Percentiles rank a stretch among this genome's conserved stretches.
Evolutionary conservation across 2,888 invertebrate genomes (phyloP).

Genomic region (Lasioglossum vierecki): DNA sequence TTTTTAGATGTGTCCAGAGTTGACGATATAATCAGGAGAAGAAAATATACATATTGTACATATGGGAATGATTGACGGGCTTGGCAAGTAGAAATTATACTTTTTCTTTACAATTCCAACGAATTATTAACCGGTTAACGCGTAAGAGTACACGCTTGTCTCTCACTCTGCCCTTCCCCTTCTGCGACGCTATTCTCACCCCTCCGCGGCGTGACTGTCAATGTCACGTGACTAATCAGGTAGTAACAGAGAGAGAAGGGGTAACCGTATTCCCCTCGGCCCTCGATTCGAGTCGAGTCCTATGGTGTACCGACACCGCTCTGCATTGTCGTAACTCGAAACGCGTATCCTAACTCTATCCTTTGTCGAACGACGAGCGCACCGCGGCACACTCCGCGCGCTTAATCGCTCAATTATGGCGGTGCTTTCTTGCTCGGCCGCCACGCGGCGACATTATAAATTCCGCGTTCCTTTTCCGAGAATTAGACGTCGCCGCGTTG

Average conservation of each 20-base stretch:
- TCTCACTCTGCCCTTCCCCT: too few species aligned
- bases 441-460: constrained; percentile 43
- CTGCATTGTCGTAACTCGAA: background rate
- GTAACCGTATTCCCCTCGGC: background rate
- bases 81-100: background rate
- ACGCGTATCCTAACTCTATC: background rate
- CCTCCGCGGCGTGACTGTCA: too few species aligned
- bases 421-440: constrained; percentile 33
- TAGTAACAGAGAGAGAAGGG: background rate
- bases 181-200: too few species aligned
- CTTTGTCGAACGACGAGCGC: background rate
- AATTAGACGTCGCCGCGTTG: constrained; percentile 40
- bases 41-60: background rate
- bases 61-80: background rate
- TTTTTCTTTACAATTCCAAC: background rate
- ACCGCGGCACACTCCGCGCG: constrained; percentile 1
- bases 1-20: background rate
- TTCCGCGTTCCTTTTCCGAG: constrained; percentile 44
- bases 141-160: too few species aligned
- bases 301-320: background rate
- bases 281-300: background rate
- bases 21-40: background rate
- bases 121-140: too few species aligned
- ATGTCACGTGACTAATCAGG: background rate
- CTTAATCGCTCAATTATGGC: constrained; percentile 63